phyloP scores from a whole-genome alignment of 2,888 invertebrate genomes.

The Chydorus sphaericus region DNA sequence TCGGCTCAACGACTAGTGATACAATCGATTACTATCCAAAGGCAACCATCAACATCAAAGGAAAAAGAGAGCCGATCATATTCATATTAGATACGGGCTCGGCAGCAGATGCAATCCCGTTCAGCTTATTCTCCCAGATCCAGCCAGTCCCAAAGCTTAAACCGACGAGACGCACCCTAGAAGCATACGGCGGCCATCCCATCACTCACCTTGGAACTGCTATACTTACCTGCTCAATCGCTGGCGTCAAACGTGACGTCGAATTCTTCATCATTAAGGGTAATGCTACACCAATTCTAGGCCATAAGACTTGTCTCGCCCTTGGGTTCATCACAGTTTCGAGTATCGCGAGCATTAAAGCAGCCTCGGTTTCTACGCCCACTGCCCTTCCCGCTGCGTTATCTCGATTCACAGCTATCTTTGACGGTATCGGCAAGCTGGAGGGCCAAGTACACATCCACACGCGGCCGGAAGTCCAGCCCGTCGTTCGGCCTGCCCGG shows the following conservation, averaged over 20 bases:
- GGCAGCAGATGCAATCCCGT: background rate
- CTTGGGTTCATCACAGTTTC: background rate
- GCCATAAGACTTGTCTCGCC: background rate
- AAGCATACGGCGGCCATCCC: background rate
- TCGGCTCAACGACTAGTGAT: no score
- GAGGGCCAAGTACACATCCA: background rate
- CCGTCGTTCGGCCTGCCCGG: background rate
- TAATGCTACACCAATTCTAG: background rate
- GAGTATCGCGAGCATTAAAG: background rate
- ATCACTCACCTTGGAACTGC: background rate
- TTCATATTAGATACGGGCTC: background rate
- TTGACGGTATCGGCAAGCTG: conserved; percentile 2
- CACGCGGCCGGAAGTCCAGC: background rate
- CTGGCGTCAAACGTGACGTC: background rate
- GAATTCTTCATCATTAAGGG: background rate
- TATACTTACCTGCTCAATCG: background rate
- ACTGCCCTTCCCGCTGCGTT: background rate
- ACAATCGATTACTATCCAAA: no score
- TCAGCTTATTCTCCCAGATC: background rate
- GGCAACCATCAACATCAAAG: no score
- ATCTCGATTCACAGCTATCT: background rate
- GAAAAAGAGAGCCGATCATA: no score
- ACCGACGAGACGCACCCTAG: background rate
- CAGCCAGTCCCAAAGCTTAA: background rate
- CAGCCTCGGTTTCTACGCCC: no score